Percentiles rank a stretch among this genome's conserved stretches.
phyloP scores from a whole-genome alignment of 2,113 vertebrate genomes.

The Dicerorhinus sumatrensis region DNA sequence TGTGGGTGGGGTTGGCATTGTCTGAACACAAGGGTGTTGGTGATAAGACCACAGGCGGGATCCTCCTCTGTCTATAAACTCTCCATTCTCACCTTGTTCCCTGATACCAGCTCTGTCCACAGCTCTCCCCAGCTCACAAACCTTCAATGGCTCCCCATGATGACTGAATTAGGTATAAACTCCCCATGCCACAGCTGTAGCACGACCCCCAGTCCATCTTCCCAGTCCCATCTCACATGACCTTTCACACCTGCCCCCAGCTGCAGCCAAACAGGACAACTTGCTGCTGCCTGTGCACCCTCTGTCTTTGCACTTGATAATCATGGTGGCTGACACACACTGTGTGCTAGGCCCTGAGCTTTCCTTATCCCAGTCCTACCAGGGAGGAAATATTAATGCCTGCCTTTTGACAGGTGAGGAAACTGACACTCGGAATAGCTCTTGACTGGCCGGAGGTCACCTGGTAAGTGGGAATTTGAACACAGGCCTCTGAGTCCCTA shows the following conservation, averaged over 20 bases:
- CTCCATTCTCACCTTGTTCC: neutral
- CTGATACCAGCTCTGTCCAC: neutral
- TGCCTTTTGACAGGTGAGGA: neutral
- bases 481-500: neutral
- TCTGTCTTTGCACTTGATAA: neutral
- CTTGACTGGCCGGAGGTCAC: neutral
- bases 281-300: neutral
- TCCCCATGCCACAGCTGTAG: neutral
- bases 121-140: neutral
- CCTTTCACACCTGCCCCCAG: neutral
- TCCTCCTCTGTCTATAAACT: neutral
- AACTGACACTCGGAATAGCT: neutral
- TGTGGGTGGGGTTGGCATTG: neutral
- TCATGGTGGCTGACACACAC: neutral
- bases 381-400: neutral
- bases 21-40: neutral
- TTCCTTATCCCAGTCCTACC: neutral
- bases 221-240: neutral
- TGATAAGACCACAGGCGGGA: neutral
- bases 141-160: neutral
- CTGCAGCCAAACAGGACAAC: neutral
- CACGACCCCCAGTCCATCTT: rapidly evolving
- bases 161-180: neutral
- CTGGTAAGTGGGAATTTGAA: neutral
- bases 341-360: neutral